Conservation (phyloP, 2,113 vertebrate genomes). For the Myotis lucifugus region DNA sequence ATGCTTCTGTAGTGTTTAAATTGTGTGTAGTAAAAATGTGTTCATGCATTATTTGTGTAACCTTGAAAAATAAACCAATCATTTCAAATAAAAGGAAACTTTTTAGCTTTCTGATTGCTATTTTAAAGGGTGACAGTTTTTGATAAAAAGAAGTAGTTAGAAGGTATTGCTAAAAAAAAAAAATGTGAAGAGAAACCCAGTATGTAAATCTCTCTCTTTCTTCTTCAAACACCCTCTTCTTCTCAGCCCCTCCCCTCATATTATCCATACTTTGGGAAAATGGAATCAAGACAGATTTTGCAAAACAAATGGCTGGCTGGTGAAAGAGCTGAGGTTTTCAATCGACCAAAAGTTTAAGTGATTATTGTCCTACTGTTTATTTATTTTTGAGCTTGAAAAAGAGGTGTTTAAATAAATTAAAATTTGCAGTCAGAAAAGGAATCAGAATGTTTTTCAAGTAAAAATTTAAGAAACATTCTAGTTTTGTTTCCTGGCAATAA, state of each 20-base stretch:
- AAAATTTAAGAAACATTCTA: slow-evolving; percentile 3
- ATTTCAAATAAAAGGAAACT: not conserved
- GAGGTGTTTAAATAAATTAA: not conserved
- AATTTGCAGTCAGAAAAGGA: not conserved
- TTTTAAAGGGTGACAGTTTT: not conserved
- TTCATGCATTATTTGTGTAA: not conserved
- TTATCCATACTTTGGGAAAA: not conserved
- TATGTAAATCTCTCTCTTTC: not conserved
- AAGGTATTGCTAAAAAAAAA: not conserved
- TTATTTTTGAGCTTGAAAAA: slow-evolving; percentile 44
- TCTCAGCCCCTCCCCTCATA: not conserved
- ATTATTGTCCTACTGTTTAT: not conserved
- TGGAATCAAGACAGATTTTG: not conserved
- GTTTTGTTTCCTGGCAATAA: slow-evolving; percentile 11
- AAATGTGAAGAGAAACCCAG: not conserved
- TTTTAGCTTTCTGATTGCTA: not conserved
- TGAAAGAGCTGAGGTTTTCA: not conserved
- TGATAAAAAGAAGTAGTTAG: not conserved
- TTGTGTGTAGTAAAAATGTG: slow-evolving; percentile 6
- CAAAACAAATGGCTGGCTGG: not conserved
- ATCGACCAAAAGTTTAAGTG: not conserved
- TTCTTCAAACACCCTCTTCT: not conserved
- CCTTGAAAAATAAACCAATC: not conserved
- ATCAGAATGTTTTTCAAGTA: not conserved
- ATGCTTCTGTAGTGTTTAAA: not conserved